These are phyloP conservation scores for Aspidapion aeneum DNA, from an alignment of 2,888 invertebrate species.

Conservation along the genomic window DNA sequence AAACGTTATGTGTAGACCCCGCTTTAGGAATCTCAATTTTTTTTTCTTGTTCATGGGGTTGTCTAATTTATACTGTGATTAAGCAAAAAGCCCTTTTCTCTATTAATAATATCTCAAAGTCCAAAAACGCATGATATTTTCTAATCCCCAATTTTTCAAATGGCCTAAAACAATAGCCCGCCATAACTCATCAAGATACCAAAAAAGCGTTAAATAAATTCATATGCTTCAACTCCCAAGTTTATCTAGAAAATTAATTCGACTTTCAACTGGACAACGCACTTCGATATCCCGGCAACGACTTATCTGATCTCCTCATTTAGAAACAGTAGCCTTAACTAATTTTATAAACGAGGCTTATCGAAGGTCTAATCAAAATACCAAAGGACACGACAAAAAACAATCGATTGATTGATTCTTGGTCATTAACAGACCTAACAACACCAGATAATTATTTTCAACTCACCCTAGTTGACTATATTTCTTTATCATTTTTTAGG, in stretches of 20 bases:
- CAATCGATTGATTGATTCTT: constrained; percentile 32
- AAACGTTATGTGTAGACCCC: too few species aligned
- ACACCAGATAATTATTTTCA: constrained; percentile 27
- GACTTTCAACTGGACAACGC: not conserved
- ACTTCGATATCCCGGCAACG: not conserved
- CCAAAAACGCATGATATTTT: too few species aligned
- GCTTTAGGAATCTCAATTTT: too few species aligned
- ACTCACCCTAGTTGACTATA: too few species aligned
- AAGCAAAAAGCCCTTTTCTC: too few species aligned
- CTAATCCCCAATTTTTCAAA: not conserved
- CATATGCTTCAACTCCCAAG: too few species aligned
- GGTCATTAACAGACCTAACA: constrained; percentile 42
- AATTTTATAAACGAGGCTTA: not conserved
- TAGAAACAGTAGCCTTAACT: not conserved
- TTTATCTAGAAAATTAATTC: not conserved
- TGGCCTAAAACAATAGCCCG: not conserved
- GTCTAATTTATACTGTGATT: too few species aligned
- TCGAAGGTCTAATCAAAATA: not conserved
- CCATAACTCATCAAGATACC: not conserved
- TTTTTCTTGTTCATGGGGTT: too few species aligned
- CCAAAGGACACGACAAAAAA: not conserved
- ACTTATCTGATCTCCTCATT: not conserved
- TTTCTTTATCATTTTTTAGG: too few species aligned
- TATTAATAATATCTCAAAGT: too few species aligned
- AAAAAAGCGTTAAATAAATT: too few species aligned